Conservation (phyloP, 1,140 invertebrate genomes). For the Steinernema feltiae region DNA sequence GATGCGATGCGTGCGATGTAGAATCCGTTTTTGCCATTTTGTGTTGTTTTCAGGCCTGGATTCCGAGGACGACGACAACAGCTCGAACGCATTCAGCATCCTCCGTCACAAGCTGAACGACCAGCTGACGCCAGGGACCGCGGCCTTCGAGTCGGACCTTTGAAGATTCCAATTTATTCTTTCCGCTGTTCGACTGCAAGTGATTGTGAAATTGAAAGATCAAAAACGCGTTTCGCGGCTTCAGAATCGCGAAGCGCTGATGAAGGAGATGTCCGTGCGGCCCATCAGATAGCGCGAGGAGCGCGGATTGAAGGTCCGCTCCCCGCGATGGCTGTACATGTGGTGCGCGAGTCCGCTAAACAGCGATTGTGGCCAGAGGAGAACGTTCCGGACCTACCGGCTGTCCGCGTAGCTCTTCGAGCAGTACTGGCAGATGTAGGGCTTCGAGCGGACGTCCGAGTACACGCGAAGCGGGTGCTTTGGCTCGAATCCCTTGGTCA, state of each 20-base stretch:
- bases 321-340: conserved; percentile 52
- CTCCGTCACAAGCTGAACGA: not conserved
- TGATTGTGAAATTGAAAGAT: conserved; percentile 3
- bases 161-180: not conserved
- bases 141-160: not conserved
- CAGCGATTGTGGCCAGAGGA: not conserved
- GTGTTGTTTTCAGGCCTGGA: not conserved
- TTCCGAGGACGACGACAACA: not conserved
- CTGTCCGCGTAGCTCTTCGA: conserved; percentile 55
- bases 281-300: not conserved
- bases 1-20: too few relatives aligned
- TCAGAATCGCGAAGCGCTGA: not conserved
- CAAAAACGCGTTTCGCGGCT: not conserved
- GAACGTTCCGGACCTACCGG: conserved; percentile 32
- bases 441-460: conserved; percentile 53
- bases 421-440: conserved; percentile 58
- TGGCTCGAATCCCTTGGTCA: conserved; percentile 50
- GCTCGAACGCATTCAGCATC: not conserved
- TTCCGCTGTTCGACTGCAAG: not conserved
- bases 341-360: conserved; percentile 51
- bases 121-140: not conserved
- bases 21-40: too few relatives aligned
- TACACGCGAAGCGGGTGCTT: conserved; percentile 50
- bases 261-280: not conserved
- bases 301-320: conserved; percentile 3